phyloP scores from a whole-genome alignment of 1,140 invertebrate species.

The Lucilia cuprina region DNA sequence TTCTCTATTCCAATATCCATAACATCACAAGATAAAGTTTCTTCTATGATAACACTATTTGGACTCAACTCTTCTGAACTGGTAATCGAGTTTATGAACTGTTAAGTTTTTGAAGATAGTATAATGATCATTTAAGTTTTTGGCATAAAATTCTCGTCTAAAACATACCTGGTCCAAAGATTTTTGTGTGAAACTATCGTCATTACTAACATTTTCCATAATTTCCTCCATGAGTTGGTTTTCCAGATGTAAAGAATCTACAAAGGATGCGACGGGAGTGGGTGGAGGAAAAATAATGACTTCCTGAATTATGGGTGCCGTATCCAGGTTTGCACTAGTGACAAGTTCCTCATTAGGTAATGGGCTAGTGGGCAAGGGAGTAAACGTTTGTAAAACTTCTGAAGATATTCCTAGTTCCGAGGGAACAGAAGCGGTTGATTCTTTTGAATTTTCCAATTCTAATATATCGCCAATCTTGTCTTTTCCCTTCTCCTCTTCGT shows the following conservation, averaged over 20 bases:
- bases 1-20: no score
- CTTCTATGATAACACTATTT: no score
- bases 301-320: background rate
- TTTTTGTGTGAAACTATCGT: background rate
- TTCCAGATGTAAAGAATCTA: background rate
- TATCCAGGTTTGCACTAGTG: background rate
- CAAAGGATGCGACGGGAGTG: no score
- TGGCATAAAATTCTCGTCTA: background rate
- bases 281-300: background rate
- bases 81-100: background rate
- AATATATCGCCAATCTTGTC: background rate
- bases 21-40: no score
- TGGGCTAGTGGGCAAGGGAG: background rate
- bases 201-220: background rate
- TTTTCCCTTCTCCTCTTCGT: background rate
- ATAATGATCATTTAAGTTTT: no score
- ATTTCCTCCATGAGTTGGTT: background rate
- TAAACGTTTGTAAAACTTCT: background rate
- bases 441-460: background rate
- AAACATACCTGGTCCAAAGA: constrained; percentile 2
- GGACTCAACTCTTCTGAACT: background rate
- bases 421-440: no score
- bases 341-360: background rate
- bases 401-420: no score
- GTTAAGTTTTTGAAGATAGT: no score